phyloP scores from a whole-genome alignment of 92 coral and sea anemone species.

The Porites rus region DNA sequence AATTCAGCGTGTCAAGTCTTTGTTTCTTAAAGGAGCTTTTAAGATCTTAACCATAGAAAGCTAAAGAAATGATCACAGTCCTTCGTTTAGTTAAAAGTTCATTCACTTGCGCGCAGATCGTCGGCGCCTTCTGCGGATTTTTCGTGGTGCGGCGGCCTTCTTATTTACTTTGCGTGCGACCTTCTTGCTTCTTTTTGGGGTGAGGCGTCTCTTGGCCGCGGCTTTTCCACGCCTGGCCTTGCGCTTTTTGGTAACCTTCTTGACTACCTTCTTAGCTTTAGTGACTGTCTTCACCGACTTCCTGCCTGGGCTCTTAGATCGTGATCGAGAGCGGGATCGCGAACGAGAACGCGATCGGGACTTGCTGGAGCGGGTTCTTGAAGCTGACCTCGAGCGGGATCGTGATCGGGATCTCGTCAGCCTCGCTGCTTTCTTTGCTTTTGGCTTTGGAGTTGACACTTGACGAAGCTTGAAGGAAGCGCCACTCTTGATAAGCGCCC shows the following conservation, averaged over 20 bases:
- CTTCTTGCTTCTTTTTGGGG: conserved; percentile 43
- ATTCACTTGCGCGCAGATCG: conserved; percentile 51
- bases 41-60: neutral
- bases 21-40: neutral
- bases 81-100: conserved; percentile 2
- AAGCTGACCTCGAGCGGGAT: conserved; percentile 36
- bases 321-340: conserved; percentile 31
- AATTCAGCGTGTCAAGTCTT: conserved; percentile 37
- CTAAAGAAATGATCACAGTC: neutral
- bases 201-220: conserved; percentile 37
- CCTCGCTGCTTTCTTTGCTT: conserved; percentile 3
- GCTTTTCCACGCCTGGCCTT: conserved; percentile 31
- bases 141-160: conserved; percentile 40
- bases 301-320: conserved; percentile 44
- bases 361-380: conserved; percentile 2
- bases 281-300: conserved; percentile 54
- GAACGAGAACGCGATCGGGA: conserved; percentile 36
- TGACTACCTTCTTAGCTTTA: conserved; percentile 36
- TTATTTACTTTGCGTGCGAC: conserved; percentile 25
- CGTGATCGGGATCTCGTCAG: neutral
- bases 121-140: conserved; percentile 41
- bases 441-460: conserved; percentile 22
- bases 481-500: conserved; percentile 67
- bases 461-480: conserved; percentile 67
- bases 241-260: conserved; percentile 28